Percentiles rank a stretch among this genome's conserved stretches.
Evolutionary conservation across 2,797 vertebrate species (phyloP).

Genomic region (Sphenodon punctatus): DNA sequence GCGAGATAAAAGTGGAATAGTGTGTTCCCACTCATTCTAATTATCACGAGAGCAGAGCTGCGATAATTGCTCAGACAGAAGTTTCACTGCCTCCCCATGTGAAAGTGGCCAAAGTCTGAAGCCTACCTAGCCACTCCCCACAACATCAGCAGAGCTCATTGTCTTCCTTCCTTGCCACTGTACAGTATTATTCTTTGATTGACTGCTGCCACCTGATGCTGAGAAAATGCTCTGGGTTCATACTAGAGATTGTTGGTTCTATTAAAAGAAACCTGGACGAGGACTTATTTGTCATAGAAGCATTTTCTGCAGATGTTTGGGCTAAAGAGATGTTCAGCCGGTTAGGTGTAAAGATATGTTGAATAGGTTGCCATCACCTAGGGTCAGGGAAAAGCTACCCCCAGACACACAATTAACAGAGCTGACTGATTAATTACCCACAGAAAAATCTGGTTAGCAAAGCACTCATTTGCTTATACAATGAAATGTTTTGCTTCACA

Average conservation of each 20-base stretch:
- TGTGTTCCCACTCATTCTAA: no score
- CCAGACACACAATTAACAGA: conserved; percentile 49
- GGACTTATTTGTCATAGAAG: conserved; percentile 81
- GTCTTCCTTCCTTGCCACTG: conserved; percentile 72
- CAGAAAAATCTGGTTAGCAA: conserved; percentile 53
- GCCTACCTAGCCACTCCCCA: conserved; percentile 38
- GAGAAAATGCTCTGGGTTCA: conserved; percentile 77
- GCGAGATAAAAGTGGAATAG: no score
- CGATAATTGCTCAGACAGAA: no score
- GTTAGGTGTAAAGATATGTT: conserved; percentile 75
- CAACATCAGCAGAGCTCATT: conserved; percentile 60
- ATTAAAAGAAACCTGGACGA: conserved; percentile 80
- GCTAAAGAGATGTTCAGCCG: conserved; percentile 75
- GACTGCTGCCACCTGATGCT: conserved; percentile 85
- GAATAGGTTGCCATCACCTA: conserved; percentile 59
- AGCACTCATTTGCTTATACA: conserved; percentile 53
- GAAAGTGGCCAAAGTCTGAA: conserved; percentile 18
- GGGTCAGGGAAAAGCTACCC: conserved; percentile 60
- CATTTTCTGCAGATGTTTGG: conserved; percentile 81
- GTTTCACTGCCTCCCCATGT: no score
- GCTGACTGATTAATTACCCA: conserved; percentile 60
- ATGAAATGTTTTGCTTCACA: conserved; percentile 43
- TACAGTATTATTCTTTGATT: conserved; percentile 76
- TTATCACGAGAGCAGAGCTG: no score
- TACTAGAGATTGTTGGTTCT: conserved; percentile 80